Evolutionary conservation across 1,140 invertebrate genomes (phyloP).

Genomic region (Drosophila parabipectinata): DNA sequence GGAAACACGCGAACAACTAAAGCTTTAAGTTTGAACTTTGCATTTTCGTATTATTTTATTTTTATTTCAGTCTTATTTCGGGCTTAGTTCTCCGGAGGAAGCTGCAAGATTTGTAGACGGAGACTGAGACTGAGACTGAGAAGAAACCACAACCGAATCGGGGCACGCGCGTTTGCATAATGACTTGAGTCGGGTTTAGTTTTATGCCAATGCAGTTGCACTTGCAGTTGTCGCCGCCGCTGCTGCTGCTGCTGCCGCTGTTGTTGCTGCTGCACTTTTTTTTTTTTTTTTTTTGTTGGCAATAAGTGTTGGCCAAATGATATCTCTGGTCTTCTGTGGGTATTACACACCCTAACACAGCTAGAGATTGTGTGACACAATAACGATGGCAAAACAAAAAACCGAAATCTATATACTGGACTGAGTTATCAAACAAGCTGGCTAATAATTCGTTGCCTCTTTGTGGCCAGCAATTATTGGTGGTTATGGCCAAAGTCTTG

Average conservation of each 20-base stretch:
- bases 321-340: slow-evolving; percentile 22
- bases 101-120: slow-evolving; percentile 12
- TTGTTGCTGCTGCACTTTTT: background rate
- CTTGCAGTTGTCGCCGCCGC: slow-evolving; percentile 41
- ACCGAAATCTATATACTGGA: slow-evolving; percentile 6
- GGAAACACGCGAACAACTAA: slow-evolving; percentile 13
- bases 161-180: slow-evolving; percentile 83
- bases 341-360: background rate
- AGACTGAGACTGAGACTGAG: slow-evolving; percentile 24
- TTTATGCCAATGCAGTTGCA: slow-evolving; percentile 74
- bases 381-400: background rate
- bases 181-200: slow-evolving; percentile 78
- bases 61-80: slow-evolving; percentile 32
- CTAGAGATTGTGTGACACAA: slow-evolving; percentile 12
- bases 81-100: slow-evolving; percentile 29
- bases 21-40: slow-evolving; percentile 16
- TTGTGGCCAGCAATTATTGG: slow-evolving; percentile 26
- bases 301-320: slow-evolving; percentile 19
- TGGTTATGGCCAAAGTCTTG: slow-evolving; percentile 15
- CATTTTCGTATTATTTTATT: slow-evolving; percentile 41
- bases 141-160: slow-evolving; percentile 78
- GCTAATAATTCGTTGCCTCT: slow-evolving; percentile 21
- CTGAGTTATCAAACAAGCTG: slow-evolving; percentile 31
- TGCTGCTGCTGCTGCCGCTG: slow-evolving; percentile 20
- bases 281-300: background rate